phyloP scores from a whole-genome alignment of 2,888 invertebrate species.

The Poecilobothrus nobilitatus region DNA sequence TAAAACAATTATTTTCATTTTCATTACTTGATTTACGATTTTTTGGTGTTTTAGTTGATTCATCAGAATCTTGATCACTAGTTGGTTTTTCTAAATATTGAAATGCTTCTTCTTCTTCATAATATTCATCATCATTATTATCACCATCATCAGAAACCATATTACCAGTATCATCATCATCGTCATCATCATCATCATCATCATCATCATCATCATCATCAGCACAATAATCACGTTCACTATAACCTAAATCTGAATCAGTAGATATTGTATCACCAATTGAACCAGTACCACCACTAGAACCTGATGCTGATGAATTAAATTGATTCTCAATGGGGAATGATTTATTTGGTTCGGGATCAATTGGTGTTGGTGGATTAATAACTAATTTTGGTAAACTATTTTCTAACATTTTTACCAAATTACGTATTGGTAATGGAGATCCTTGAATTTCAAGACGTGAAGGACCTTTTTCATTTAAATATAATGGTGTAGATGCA shows the following conservation, averaged over 20 bases:
- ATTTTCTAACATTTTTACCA: constrained; percentile 4
- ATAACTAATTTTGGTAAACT: not conserved
- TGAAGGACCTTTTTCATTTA: constrained; percentile 22
- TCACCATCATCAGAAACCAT: not conserved
- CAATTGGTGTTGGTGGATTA: constrained; percentile 8
- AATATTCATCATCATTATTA: not conserved
- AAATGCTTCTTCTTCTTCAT: constrained; percentile 11
- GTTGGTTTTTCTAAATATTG: constrained; percentile 16
- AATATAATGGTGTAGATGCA: constrained; percentile 17
- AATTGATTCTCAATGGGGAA: constrained; percentile 14
- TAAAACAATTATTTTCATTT: constrained; percentile 27
- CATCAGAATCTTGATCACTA: constrained; percentile 25
- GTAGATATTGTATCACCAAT: constrained; percentile 19
- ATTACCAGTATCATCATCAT: too few species aligned
- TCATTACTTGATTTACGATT: constrained; percentile 25
- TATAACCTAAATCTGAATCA: constrained; percentile 29
- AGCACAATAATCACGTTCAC: constrained; percentile 25
- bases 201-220: constrained; percentile 19
- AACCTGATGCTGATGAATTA: constrained; percentile 12
- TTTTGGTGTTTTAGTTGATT: constrained; percentile 21
- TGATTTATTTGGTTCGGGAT: not conserved
- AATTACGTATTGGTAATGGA: not conserved
- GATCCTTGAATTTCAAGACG: constrained; percentile 4
- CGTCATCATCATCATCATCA: not conserved
- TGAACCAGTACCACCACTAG: not conserved